phyloP scores from a whole-genome alignment of 2,888 invertebrate genomes.

The Drosophila emarginata region DNA sequence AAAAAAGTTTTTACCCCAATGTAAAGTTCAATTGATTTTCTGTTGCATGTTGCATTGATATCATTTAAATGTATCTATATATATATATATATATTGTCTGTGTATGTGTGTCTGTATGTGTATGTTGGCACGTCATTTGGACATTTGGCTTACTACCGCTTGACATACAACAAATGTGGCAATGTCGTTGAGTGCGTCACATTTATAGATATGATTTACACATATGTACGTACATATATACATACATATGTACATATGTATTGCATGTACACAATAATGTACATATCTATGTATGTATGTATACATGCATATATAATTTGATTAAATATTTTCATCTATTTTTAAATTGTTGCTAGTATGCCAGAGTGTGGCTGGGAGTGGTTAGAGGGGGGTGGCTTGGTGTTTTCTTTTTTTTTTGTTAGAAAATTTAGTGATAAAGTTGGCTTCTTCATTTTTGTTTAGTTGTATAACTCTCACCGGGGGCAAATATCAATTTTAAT shows the following conservation, averaged over 20 bases:
- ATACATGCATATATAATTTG: conserved; percentile 11
- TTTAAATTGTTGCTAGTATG: conserved; percentile 12
- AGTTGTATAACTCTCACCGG: conserved; percentile 46
- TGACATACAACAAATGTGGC: conserved; percentile 13
- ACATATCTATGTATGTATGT: not conserved
- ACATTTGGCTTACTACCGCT: conserved; percentile 5
- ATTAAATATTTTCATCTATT: conserved; percentile 35
- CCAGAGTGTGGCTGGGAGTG: too few species aligned
- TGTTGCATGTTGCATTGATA: not conserved
- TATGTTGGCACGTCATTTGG: conserved; percentile 3
- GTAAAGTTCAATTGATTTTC: not conserved
- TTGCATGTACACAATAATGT: conserved; percentile 1
- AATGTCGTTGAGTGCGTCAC: conserved; percentile 29
- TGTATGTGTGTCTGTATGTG: not conserved
- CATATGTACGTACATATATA: not conserved
- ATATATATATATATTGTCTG: not conserved
- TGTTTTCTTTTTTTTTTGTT: too few species aligned
- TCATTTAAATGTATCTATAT: not conserved
- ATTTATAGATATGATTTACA: conserved; percentile 14
- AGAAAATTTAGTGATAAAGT: conserved; percentile 1
- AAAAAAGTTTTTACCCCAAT: not conserved
- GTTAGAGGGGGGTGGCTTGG: too few species aligned
- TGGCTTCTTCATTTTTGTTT: not conserved
- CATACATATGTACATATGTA: not conserved
- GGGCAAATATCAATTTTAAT: conserved; percentile 70